Conservation (phyloP, 2,113 vertebrate species). For the Lethenteron camtschaticum region DNA sequence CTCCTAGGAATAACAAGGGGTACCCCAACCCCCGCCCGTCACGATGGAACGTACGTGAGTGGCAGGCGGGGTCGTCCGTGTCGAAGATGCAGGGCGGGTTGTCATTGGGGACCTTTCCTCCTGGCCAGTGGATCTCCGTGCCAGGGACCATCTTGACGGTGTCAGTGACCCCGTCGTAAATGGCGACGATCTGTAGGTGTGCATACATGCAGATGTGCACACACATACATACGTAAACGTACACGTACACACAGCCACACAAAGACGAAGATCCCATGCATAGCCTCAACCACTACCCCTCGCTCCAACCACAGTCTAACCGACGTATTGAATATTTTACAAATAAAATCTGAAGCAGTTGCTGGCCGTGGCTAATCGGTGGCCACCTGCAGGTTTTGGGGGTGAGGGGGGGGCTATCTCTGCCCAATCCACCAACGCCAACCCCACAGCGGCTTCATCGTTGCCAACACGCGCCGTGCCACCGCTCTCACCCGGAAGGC, state of each 20-base stretch:
- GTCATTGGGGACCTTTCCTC: slow-evolving; percentile 33
- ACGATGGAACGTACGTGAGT: slow-evolving; percentile 22
- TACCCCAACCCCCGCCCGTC: neutral
- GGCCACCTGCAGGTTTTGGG: no score
- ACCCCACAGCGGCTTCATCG: no score
- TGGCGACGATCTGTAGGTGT: slow-evolving; percentile 34
- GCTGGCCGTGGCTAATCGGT: no score
- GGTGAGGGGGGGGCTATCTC: no score
- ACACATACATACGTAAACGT: neutral
- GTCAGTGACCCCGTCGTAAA: slow-evolving; percentile 46
- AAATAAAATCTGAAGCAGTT: no score
- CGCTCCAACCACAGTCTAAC: no score
- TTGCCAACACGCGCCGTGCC: neutral
- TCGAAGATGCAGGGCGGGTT: slow-evolving; percentile 54
- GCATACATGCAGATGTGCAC: neutral
- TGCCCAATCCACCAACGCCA: no score
- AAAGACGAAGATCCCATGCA: neutral
- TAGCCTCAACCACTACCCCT: no score
- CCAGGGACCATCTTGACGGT: slow-evolving; percentile 29
- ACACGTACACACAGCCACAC: slow-evolving; percentile 6
- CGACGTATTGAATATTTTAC: no score
- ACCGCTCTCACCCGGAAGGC: slow-evolving; percentile 36
- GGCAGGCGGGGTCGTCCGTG: slow-evolving; percentile 33
- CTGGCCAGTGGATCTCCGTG: slow-evolving; percentile 37
- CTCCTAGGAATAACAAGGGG: no score